These are phyloP conservation scores for Pangasianodon gigas DNA, from an alignment of 2,113 vertebrate species.

Conservation along the genomic window DNA sequence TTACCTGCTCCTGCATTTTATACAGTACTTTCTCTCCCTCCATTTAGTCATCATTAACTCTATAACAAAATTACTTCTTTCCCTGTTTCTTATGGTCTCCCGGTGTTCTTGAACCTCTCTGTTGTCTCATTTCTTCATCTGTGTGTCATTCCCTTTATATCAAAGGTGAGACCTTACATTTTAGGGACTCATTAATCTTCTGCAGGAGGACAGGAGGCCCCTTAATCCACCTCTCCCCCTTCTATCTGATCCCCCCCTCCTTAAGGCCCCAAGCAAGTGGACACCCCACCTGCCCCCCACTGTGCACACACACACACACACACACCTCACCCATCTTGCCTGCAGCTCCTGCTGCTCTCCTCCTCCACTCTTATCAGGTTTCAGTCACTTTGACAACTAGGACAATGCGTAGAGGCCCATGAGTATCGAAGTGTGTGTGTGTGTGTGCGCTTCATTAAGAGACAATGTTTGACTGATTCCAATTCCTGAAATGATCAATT, in stretches of 20 bases:
- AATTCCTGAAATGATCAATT: slow-evolving; percentile 18
- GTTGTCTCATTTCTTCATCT: slow-evolving; percentile 54
- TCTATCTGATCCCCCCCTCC: slow-evolving; percentile 41
- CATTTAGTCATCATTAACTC: neutral
- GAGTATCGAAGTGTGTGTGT: slow-evolving; percentile 25
- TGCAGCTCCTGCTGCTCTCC: slow-evolving; percentile 51
- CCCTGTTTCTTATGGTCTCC: slow-evolving; percentile 1
- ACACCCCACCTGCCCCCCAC: slow-evolving; percentile 55
- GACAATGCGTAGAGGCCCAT: slow-evolving; percentile 50
- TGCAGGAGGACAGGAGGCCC: slow-evolving; percentile 72
- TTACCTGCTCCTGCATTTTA: neutral
- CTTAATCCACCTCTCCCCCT: slow-evolving; percentile 71
- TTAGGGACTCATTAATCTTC: slow-evolving; percentile 77
- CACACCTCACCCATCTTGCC: slow-evolving; percentile 39
- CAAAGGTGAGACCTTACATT: slow-evolving; percentile 64
- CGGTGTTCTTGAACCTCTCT: slow-evolving; percentile 23
- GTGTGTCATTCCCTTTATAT: slow-evolving; percentile 65
- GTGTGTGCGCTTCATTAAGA: neutral
- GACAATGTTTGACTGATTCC: neutral
- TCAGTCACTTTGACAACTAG: slow-evolving; percentile 58
- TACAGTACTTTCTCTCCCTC: neutral
- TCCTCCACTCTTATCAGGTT: slow-evolving; percentile 72
- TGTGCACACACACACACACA: slow-evolving; percentile 21
- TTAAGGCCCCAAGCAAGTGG: slow-evolving; percentile 37
- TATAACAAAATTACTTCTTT: neutral